A percentile compares a stretch with the other conserved stretches of the same genome.
Evolutionary conservation across 2,113 vertebrate genomes (phyloP).

Genomic region (Meleagris gallopavo): DNA sequence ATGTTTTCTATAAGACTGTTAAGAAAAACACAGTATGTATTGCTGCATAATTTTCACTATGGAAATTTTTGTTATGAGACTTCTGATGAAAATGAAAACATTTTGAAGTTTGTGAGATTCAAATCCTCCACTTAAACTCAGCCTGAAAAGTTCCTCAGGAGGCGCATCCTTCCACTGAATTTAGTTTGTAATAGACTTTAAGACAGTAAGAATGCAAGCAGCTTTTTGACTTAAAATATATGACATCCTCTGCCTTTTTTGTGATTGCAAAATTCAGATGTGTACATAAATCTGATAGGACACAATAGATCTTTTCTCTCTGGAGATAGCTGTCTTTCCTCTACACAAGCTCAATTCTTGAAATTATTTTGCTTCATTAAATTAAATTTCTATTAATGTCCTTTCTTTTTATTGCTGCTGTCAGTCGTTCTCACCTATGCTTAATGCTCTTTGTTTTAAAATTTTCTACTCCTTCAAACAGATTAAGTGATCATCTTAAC

Average conservation of each 20-base stretch:
- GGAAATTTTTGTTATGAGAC: neutral
- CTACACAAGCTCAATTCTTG: neutral
- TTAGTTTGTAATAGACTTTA: neutral
- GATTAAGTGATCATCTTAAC: constrained; percentile 26
- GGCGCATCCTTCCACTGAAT: neutral
- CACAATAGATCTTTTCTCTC: neutral
- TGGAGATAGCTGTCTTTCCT: neutral
- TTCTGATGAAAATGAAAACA: neutral
- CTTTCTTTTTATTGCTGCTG: neutral
- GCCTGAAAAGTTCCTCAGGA: neutral
- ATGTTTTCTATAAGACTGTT: neutral
- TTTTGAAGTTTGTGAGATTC: neutral
- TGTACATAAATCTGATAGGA: neutral
- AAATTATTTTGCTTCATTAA: constrained; percentile 27
- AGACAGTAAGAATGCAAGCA: neutral
- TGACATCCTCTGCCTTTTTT: neutral
- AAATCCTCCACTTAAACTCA: neutral
- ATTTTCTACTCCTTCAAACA: constrained; percentile 16
- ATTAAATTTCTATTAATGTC: neutral
- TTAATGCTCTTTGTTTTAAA: neutral
- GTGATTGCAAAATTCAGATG: neutral
- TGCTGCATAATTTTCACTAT: neutral
- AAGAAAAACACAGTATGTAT: neutral
- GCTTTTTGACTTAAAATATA: neutral
- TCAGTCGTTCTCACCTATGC: neutral